A percentile compares a stretch with the other conserved stretches of the same genome.
Evolutionary conservation across 2,888 invertebrate species (phyloP).

Genomic region (Lacanobia wlatinum): DNA sequence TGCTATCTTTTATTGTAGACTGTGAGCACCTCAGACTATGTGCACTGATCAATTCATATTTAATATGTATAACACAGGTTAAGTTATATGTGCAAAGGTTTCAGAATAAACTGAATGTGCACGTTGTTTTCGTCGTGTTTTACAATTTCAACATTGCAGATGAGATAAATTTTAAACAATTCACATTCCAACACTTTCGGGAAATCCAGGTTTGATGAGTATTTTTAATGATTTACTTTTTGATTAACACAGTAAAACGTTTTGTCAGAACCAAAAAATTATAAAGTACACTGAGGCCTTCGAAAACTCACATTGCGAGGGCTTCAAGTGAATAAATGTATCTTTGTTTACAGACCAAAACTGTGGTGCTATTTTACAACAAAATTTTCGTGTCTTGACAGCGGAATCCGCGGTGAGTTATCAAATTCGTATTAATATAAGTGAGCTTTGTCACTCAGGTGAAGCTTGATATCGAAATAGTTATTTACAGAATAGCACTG

Average conservation of each 20-base stretch:
- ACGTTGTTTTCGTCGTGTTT: not conserved
- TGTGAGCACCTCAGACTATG: no score
- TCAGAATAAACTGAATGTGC: constrained; percentile 7
- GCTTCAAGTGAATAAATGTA: not conserved
- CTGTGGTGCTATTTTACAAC: no score
- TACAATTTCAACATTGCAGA: not conserved
- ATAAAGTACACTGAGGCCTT: not conserved
- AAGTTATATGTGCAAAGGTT: not conserved
- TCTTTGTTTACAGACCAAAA: no score
- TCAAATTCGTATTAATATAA: no score
- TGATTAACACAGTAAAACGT: not conserved
- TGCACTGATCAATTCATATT: no score
- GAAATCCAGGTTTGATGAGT: not conserved
- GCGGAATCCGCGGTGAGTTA: no score
- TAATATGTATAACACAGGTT: no score
- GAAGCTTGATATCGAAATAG: no score
- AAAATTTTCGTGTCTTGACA: no score
- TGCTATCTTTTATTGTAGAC: not conserved
- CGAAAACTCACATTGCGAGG: not conserved
- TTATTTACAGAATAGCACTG: no score
- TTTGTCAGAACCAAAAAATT: not conserved
- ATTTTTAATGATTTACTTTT: constrained; percentile 13
- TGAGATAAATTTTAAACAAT: not conserved
- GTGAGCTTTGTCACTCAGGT: no score
- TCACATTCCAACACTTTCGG: not conserved